Evolutionary conservation across 2,113 vertebrate genomes (phyloP).

Genomic region (Tautogolabrus adspersus): DNA sequence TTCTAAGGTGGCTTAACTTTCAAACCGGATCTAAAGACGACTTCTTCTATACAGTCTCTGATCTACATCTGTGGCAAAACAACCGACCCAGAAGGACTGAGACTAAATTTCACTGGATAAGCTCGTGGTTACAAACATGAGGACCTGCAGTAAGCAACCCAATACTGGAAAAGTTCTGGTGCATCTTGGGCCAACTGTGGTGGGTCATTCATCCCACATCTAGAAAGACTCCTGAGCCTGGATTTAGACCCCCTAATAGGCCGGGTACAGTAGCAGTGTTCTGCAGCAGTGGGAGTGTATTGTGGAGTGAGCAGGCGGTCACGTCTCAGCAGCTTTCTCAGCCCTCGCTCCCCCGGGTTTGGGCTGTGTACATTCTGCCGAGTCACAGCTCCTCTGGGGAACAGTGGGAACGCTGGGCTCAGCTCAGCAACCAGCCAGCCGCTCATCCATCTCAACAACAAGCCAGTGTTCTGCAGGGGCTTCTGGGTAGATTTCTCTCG

Average conservation of each 20-base stretch:
- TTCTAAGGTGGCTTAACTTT: too few relatives aligned
- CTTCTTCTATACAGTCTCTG: too few relatives aligned
- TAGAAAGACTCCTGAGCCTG: too few relatives aligned
- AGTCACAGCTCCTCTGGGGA: conserved; percentile 48
- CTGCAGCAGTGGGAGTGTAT: neutral
- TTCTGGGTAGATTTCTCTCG: conserved; percentile 30
- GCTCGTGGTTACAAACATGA: too few relatives aligned
- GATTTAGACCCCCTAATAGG: neutral
- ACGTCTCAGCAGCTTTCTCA: conserved; percentile 57
- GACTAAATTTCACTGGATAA: too few relatives aligned
- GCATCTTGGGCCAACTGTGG: too few relatives aligned
- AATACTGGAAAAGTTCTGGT: too few relatives aligned
- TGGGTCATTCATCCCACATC: too few relatives aligned
- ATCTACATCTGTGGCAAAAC: too few relatives aligned
- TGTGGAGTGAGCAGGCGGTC: conserved; percentile 19
- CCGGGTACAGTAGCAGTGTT: neutral
- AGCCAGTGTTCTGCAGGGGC: conserved; percentile 11
- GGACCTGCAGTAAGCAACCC: too few relatives aligned
- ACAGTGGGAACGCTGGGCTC: conserved; percentile 46
- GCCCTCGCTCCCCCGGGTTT: conserved; percentile 33
- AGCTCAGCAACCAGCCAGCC: conserved; percentile 14
- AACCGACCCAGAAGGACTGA: too few relatives aligned
- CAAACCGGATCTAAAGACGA: too few relatives aligned
- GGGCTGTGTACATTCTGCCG: conserved; percentile 38
- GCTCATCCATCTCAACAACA: conserved; percentile 36